Conservation (phyloP, 2,888 invertebrate species). For the Drosophila limbata region DNA sequence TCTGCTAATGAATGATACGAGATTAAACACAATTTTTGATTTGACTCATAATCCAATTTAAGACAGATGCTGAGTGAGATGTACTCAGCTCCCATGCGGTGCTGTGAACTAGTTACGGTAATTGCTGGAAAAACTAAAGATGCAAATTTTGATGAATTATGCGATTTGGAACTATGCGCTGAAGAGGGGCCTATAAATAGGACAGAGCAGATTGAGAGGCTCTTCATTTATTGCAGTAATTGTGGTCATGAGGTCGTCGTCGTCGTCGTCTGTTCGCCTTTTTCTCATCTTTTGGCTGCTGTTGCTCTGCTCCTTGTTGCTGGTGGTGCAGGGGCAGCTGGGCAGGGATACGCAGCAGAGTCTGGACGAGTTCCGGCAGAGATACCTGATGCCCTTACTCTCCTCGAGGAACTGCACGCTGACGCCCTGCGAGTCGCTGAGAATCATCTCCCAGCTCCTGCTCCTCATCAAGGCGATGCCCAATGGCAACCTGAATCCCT, state of each 20-base stretch:
- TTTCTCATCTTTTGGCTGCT: slow-evolving; percentile 4
- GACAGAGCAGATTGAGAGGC: neutral
- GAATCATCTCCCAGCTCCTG: slow-evolving; percentile 83
- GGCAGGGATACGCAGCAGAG: slow-evolving; percentile 24
- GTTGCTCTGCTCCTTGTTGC: slow-evolving; percentile 6
- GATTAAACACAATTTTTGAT: neutral
- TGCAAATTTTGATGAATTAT: slow-evolving; percentile 72
- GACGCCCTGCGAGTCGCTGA: slow-evolving; percentile 86
- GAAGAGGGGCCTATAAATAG: slow-evolving; percentile 55
- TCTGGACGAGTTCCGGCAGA: slow-evolving; percentile 77
- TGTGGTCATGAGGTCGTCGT: slow-evolving; percentile 40
- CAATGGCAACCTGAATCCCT: slow-evolving; percentile 16
- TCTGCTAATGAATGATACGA: neutral
- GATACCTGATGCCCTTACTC: slow-evolving; percentile 72
- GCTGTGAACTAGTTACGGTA: slow-evolving; percentile 71
- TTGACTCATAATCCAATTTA: neutral
- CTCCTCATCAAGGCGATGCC: slow-evolving; percentile 65
- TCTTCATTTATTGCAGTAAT: slow-evolving; percentile 14
- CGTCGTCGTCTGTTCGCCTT: slow-evolving; percentile 19
- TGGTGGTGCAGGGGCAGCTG: slow-evolving; percentile 25
- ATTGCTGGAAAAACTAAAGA: slow-evolving; percentile 60
- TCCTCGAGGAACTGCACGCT: slow-evolving; percentile 84
- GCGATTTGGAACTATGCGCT: slow-evolving; percentile 54
- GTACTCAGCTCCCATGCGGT: slow-evolving; percentile 40
- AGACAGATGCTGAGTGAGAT: neutral